Evolutionary conservation across 2,113 vertebrate genomes (phyloP), one percentile per base, ranked within the genome.

Genomic region (Cyprinodon variegatus): DNA sequence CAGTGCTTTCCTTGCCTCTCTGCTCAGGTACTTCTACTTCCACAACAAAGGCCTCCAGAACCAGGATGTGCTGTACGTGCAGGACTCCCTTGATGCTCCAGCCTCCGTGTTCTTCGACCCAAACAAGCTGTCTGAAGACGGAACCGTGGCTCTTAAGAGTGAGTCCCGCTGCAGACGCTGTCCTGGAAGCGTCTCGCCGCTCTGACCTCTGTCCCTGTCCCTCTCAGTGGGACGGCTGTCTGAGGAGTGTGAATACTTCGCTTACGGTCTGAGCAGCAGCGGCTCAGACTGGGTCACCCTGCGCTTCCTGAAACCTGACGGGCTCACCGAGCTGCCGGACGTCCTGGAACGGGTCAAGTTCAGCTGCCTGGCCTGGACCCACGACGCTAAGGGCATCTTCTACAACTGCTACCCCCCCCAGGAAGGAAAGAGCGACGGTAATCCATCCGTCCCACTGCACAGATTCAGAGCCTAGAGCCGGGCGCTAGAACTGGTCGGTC

Each of bases 261-360:
- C 94, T 0, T 95, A 94, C 2, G 94, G 94, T 14, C 69, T 95
- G 85, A 94, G 94, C 83, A 89, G 87, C 76, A 91, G 92, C 0
- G 94, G 94, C 17, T 95, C 94, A 0, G 94, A 95, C 81, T 95
- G 94, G 94, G 94, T 94, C 20, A 94, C 90, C 0, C 76, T 95
- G 61, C 83, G 2, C 15, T 93, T 95, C 80, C 74, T 94, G 87
- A 93, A 87, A 48, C 93, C 81, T 0, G 90, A 92, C 3, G 91
- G 93, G 70, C 90, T 90, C 45, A 86, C 63, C 1, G 3, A 50
- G 0, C 89, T 95, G 75, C 80, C 93, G 2, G 94, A 95, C 4
- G 65, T 88, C 0, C 91, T 95, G 82, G 92, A 94, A 78, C 87
- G 93, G 72, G 93, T 95, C 12, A 95, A 95, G 74, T 95, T 95